phyloP scores from a whole-genome alignment of 2,888 invertebrate species.

The Mellilla xanthometata region DNA sequence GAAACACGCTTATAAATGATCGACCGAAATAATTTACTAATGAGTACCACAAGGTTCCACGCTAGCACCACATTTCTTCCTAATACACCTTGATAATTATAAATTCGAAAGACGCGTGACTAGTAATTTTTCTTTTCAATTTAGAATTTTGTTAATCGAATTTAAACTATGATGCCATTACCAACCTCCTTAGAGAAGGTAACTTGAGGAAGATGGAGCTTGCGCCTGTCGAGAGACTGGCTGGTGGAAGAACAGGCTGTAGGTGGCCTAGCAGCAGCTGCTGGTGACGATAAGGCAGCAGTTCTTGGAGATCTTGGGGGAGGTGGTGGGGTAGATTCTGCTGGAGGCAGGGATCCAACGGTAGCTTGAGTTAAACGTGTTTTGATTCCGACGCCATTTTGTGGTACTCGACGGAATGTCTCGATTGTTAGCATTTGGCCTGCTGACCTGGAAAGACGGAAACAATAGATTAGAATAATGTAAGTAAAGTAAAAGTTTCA shows the following conservation, averaged over 20 bases:
- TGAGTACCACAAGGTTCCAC: conserved; percentile 33
- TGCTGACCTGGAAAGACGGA: conserved; percentile 82
- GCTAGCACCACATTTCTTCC: conserved; percentile 52
- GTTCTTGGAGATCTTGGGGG: conserved; percentile 66
- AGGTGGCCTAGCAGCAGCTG: conserved; percentile 81
- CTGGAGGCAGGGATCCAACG: conserved; percentile 41
- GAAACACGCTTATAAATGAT: conserved; percentile 14
- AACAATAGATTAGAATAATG: not conserved
- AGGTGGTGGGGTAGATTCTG: conserved; percentile 69
- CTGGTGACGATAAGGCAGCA: conserved; percentile 62
- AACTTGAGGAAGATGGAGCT: conserved; percentile 90
- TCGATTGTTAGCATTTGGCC: conserved; percentile 88
- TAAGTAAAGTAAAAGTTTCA: no score
- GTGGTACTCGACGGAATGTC: conserved; percentile 85
- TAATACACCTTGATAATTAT: conserved; percentile 31
- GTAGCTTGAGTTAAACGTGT: conserved; percentile 56
- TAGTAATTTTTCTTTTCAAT: conserved; percentile 37
- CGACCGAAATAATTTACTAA: conserved; percentile 16
- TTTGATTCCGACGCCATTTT: conserved; percentile 59
- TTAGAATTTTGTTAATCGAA: conserved; percentile 19
- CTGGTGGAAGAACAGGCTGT: conserved; percentile 88
- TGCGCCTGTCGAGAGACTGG: conserved; percentile 83
- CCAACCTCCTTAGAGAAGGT: conserved; percentile 96
- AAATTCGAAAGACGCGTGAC: conserved; percentile 43
- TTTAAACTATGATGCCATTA: conserved; percentile 91